phyloP scores from a whole-genome alignment of 1,140 invertebrate species.

The Lysiphlebus fabarum region DNA sequence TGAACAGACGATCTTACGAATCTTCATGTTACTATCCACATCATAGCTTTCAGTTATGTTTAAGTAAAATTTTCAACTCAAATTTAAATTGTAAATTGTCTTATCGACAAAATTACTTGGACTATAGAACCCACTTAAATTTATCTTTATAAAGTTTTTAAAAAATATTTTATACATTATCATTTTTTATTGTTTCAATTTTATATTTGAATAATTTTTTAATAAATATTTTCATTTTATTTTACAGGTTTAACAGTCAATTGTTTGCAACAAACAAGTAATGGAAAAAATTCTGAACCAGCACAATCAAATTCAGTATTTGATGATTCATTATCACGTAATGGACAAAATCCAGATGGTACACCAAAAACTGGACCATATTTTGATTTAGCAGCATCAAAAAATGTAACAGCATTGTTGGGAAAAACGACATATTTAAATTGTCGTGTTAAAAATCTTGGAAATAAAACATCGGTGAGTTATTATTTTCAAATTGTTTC shows the following conservation, averaged over 20 bases:
- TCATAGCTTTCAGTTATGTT: too few relatives aligned
- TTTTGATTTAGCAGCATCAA: constrained; percentile 67
- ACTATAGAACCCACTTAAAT: too few relatives aligned
- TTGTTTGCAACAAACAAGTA: constrained; percentile 40
- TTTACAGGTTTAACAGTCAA: constrained; percentile 44
- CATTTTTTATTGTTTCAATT: too few relatives aligned
- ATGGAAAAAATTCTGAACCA: constrained; percentile 40
- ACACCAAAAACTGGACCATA: constrained; percentile 60
- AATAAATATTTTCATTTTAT: constrained; percentile 20
- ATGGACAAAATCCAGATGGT: constrained; percentile 67
- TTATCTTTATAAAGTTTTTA: too few relatives aligned
- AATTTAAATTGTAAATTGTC: too few relatives aligned
- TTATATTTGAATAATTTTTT: too few relatives aligned
- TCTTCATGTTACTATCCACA: too few relatives aligned
- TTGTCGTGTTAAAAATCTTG: constrained; percentile 80
- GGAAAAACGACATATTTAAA: constrained; percentile 82
- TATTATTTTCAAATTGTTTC: not conserved
- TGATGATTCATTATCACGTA: constrained; percentile 36
- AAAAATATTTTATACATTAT: too few relatives aligned
- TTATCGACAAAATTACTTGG: too few relatives aligned
- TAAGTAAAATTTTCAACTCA: too few relatives aligned
- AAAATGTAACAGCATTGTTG: constrained; percentile 77
- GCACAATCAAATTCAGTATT: constrained; percentile 43
- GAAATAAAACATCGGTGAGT: constrained; percentile 78
- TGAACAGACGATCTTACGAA: too few relatives aligned